These are phyloP conservation scores for Cynoglossus semilaevis DNA, from an alignment of 2,113 vertebrate species.

Conservation along the genomic window DNA sequence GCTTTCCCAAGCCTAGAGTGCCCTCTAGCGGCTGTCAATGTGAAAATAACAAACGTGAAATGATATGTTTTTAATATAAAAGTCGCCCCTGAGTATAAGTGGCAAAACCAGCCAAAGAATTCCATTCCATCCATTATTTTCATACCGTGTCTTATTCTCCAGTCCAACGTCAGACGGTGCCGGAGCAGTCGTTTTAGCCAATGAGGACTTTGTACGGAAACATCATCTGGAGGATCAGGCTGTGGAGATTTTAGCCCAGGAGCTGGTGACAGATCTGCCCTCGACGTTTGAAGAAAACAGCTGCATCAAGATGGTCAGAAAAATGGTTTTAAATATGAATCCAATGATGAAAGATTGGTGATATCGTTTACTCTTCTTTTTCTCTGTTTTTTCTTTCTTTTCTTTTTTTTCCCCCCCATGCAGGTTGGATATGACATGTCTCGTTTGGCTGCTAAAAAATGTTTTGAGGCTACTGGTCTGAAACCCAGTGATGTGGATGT, in stretches of 20 bases:
- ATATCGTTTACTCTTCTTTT: background rate
- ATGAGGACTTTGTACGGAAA: slow-evolving; percentile 83
- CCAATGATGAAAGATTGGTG: too few relatives aligned
- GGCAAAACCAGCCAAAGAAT: too few relatives aligned
- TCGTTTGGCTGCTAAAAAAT: slow-evolving; percentile 80
- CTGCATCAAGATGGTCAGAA: slow-evolving; percentile 84
- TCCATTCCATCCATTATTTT: too few relatives aligned
- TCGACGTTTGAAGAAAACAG: slow-evolving; percentile 89
- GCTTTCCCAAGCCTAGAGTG: too few relatives aligned
- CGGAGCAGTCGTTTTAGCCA: slow-evolving; percentile 88
- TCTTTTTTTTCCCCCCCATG: too few relatives aligned
- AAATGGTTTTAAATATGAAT: too few relatives aligned
- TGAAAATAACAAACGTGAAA: too few relatives aligned
- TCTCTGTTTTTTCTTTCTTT: background rate
- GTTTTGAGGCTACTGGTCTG: slow-evolving; percentile 81
- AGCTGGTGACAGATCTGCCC: slow-evolving; percentile 87
- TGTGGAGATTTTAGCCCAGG: slow-evolving; percentile 95
- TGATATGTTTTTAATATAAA: too few relatives aligned
- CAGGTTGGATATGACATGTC: slow-evolving; percentile 94
- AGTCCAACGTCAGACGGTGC: slow-evolving; percentile 95
- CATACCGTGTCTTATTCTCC: background rate
- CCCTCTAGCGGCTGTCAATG: too few relatives aligned
- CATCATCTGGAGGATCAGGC: slow-evolving; percentile 82
- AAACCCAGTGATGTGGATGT: slow-evolving; percentile 84
- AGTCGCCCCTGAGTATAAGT: too few relatives aligned